Base-by-base conservation (phyloP, 2,888 invertebrate genomes). In the Ctena decussata region DNA sequence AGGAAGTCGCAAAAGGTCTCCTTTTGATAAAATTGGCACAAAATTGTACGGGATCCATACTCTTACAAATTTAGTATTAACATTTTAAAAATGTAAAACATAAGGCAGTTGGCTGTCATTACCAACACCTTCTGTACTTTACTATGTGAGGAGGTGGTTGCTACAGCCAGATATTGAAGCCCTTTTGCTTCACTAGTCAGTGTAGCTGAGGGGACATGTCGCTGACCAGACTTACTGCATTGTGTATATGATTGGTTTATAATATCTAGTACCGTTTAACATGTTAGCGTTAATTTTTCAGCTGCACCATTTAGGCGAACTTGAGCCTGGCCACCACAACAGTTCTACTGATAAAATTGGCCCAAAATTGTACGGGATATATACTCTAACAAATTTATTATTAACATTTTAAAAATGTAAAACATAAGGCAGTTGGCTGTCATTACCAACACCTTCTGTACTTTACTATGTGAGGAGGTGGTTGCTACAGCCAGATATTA, bases 291-390 rank as follows among this genome's bases (percentile, higher is more conserved):
- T n/a, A n/a, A n/a, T n/a, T 3, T 46, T 53, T 32, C 76, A 60
- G 60, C n/a, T 37, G 15, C 46, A 1, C n/a, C 37, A 46, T 2
- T 27, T 15, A 24, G 77, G 30, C 46, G 77, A 24, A 69, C 77
- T 30, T 46, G 0, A 69, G 77, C 35, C 44, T 32, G 70, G 41
- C 73, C 32, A 72, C 77, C 35, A 71, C 83, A n/a, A 57, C 77
- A 3, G 76, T n/a, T n/a, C n/a, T n/a, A n/a, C n/a, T n/a, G n/a
- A n/a, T n/a, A n/a, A n/a, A n/a, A n/a, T n/a, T n/a, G n/a, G n/a
- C n/a, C n/a, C n/a, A n/a, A n/a, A n/a, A n/a, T n/a, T n/a, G n/a
- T n/a, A n/a, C n/a, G n/a, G n/a, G n/a, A n/a, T n/a, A n/a, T n/a
- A n/a, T n/a, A n/a, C n/a, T n/a, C n/a, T n/a, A n/a, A n/a, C n/a